These are phyloP conservation scores for Chymomyza caudatula DNA, from an alignment of 2,888 invertebrate species.

Conservation along the genomic window DNA sequence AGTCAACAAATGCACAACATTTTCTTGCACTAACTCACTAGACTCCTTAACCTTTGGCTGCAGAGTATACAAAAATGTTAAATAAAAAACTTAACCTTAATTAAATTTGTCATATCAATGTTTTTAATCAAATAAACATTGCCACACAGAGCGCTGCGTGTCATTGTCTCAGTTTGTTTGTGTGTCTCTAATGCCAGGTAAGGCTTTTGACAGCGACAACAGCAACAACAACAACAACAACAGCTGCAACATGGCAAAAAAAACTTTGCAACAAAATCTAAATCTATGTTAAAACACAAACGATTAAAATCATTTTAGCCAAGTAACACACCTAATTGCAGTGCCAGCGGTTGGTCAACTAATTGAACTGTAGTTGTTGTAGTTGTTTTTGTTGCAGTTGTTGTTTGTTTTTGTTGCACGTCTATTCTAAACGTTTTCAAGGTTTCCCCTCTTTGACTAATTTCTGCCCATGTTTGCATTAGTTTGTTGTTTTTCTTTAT, in stretches of 20 bases:
- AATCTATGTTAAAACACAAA: conserved; percentile 58
- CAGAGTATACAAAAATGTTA: neutral
- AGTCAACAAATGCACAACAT: too few relatives aligned
- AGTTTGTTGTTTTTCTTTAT: conserved; percentile 13
- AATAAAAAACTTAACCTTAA: conserved; percentile 51
- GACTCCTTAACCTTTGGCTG: too few relatives aligned
- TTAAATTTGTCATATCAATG: conserved; percentile 63
- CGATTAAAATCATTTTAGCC: conserved; percentile 64
- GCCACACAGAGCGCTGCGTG: conserved; percentile 15
- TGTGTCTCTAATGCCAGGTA: conserved; percentile 1
- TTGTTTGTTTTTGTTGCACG: neutral
- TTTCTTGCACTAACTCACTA: too few relatives aligned
- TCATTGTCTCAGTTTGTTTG: neutral
- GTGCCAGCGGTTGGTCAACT: conserved; percentile 15
- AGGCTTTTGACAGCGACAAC: neutral
- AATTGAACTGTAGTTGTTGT: conserved; percentile 11
- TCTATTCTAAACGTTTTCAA: conserved; percentile 37
- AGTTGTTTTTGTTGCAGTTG: neutral
- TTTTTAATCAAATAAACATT: conserved; percentile 47
- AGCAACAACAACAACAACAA: neutral
- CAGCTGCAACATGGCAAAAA: neutral
- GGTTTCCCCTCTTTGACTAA: conserved; percentile 50
- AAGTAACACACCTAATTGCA: conserved; percentile 65
- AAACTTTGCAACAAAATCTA: conserved; percentile 35
- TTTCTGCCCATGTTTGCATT: conserved; percentile 25